Evolutionary conservation across 2,888 invertebrate genomes (phyloP), one percentile per base, ranked within the genome.

Genomic region (Heliothis peltigera): DNA sequence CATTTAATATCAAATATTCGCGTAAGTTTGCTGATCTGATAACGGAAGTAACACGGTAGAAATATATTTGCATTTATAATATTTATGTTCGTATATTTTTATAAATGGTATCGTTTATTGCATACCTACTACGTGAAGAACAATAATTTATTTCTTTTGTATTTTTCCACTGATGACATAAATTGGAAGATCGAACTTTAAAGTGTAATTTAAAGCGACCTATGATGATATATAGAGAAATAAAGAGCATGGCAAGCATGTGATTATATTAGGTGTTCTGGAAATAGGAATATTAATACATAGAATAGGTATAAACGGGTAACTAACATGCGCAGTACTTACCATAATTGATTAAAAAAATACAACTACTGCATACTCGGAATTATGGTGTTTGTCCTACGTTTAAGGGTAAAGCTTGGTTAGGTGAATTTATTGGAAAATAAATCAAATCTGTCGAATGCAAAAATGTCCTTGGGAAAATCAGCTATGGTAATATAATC

Each of bases 41-140:
- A 62, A 49, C 46, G 55, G 46, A 60, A 63, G 59, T 51, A 32
- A 55, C 35, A 28, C 4, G 35, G 58, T 59, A 35, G 5, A 58
- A 57, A 67, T 53, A 63, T 58, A 57, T 55, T 57, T 73, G 17
- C 58, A 52, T 49, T 72, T 56, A 21, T 72, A 56, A 47, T 39
- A n/a, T 39, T n/a, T 39, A n/a, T 39, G n/a, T 39, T n/a, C n/a
- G 39, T n/a, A n/a, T n/a, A n/a, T n/a, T 39, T 49, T 72, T 56
- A 18, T 72, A 53, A 47, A 28, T 21, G 46, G 43, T 49, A 43
- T 42, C 19, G 39, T 56, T 75, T 64, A 74, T 51, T 62, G 42
- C 10, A 3, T 15, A 39, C 15, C 15, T 39, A 39, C 28, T 22
- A 19, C n/a, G 35, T 64, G 43, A 35, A 48, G 47, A 60, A 60